phyloP scores from a whole-genome alignment of 2,888 invertebrate genomes.

The Erynnis tages region DNA sequence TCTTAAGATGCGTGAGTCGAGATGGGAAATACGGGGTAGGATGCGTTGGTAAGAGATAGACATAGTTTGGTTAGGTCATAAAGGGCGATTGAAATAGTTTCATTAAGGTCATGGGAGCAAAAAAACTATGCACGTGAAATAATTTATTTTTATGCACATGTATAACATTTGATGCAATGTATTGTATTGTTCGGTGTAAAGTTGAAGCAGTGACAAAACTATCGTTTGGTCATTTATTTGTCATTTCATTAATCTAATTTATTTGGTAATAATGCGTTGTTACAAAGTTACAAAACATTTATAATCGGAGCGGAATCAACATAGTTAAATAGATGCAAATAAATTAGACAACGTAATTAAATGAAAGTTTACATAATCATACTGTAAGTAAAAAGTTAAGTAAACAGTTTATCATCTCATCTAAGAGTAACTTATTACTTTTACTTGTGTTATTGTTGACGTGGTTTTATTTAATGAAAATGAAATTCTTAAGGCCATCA shows the following conservation, averaged over 20 bases:
- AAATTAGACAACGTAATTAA: background rate
- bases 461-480: no score
- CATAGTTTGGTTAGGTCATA: constrained; percentile 60
- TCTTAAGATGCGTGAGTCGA: constrained; percentile 76
- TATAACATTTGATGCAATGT: background rate
- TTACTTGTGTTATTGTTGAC: no score
- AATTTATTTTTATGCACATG: background rate
- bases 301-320: constrained; percentile 4
- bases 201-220: background rate
- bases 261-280: background rate
- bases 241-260: no score
- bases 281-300: background rate
- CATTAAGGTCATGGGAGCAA: constrained; percentile 45
- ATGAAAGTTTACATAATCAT: background rate
- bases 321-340: background rate
- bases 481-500: no score
- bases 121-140: constrained; percentile 25
- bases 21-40: constrained; percentile 54
- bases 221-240: no score
- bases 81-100: constrained; percentile 44
- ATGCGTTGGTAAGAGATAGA: constrained; percentile 49
- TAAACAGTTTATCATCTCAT: no score
- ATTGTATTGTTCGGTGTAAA: background rate
- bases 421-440: no score
- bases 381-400: no score